Base-by-base conservation (phyloP, 2,888 invertebrate species). In the Drosophila borborema region DNA sequence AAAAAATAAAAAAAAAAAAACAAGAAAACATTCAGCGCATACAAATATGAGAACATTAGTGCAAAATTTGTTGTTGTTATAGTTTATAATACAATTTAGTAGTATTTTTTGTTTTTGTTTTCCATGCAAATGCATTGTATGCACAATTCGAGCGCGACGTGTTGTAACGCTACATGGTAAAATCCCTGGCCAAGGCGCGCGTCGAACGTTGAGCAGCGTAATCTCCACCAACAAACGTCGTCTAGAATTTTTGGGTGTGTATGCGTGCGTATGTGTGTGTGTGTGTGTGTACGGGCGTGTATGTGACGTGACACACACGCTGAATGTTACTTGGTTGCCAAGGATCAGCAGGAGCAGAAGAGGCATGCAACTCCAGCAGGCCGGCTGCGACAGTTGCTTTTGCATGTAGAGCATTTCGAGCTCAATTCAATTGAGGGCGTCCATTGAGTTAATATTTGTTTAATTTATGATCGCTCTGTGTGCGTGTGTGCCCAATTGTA, bases 51-150 rank as follows among this genome's bases (percentile, higher is more conserved):
- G 88, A 88, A 82, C 74, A 82, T 86, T 86, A 86, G 85, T 89
- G 89, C 90, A 90, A 86, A 86, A 86, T 86, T 79, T 86, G 86
- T 86, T 85, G 90, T 85, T 86, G 90, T 86, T 90, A 90, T 81
- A 78, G 82, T 81, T 77, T 82, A 72, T 79, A 65, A 71, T 55
- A 82, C 83, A 48, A 38, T 83, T 71, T 51, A 51, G 51, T 51
- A 80, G 59, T 72, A 77, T 72, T 82, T 71, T 69, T 73, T 79
- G 59, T 75, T 67, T 74, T 55, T 75, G 67, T 67, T 49, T 46
- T 23, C 41, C 31, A 38, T 67, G 75, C 89, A 89, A 90, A 90
- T 85, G 90, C 83, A 82, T 80, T 77, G 56, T 68, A 72, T 90
- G 88, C 74, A 77, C 46, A 68, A 68, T 31, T 62, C 40, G 45